Base-by-base conservation (phyloP, 1,140 invertebrate genomes). In the Hycleus cichorii region DNA sequence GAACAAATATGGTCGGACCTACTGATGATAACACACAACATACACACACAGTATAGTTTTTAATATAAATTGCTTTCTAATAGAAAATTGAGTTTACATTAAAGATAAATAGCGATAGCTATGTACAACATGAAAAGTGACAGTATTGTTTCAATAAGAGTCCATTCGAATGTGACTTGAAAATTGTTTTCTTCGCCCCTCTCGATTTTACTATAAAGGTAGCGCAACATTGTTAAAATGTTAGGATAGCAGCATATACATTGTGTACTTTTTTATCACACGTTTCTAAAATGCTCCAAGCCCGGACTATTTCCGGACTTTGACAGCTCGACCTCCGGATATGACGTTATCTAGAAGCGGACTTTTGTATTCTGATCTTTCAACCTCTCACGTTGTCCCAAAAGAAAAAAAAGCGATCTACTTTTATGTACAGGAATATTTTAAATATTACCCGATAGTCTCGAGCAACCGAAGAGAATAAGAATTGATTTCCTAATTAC, bases 291-390 rank as follows among this genome's bases (percentile, higher is more conserved):
- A 62, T 58, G 63, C 67, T 60, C 58, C 60, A 60, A 69, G 64
- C 57, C 66, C 64, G 64, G 67, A 69, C 68, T 72, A 72, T 72
- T 70, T 72, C 70, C 70, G 69, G 64, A 62, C 32, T 72, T 69
- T 72, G 69, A 70, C 69, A 69, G 66, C 64, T 68, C 69, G 67
- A 70, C 69, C 70, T 67, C 69, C 67, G 70, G 70, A 69, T 70
- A 64, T 69, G 69, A 72, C 69, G 68, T 72, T 72, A 72, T 72
- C 70, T 67, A 58, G 64, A 64, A 62, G 56, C 47, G 47, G 42
- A 57, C 56, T 57, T 57, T 57, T 57, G 54, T 57, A 25, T 40
- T 49, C 24, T 48, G 54, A 27, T 42, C 44, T 56, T 56, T 48
- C 46, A 46, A 57, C 54, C 54, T 49, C 46, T 47, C 52, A 27